A percentile compares a stretch with the other conserved stretches of the same genome.
Evolutionary conservation across 2,113 vertebrate genomes (phyloP).

Genomic region (Microtus richardsoni): DNA sequence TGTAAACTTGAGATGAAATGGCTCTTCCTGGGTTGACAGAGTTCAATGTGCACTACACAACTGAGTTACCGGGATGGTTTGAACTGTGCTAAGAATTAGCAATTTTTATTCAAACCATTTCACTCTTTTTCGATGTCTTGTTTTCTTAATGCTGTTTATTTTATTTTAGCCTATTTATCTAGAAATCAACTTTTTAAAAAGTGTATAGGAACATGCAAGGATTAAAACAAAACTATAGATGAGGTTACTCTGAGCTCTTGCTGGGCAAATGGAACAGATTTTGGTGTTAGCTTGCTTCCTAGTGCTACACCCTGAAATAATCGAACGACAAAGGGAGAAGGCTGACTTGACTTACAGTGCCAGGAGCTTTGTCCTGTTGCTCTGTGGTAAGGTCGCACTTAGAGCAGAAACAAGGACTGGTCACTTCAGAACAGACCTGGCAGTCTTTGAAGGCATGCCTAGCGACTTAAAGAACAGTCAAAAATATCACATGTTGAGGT

Average conservation of each 20-base stretch:
- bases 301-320: neutral
- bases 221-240: neutral
- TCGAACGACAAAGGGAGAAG: neutral
- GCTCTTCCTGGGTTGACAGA: neutral
- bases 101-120: constrained; percentile 19
- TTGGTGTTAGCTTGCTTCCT: neutral
- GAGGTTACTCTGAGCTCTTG: neutral
- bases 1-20: neutral
- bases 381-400: neutral
- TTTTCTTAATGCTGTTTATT: constrained; percentile 1
- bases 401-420: neutral
- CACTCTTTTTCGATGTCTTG: neutral
- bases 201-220: neutral
- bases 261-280: neutral
- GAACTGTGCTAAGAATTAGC: constrained; percentile 26
- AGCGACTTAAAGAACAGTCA: neutral
- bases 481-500: neutral
- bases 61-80: neutral
- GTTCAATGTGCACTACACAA: neutral
- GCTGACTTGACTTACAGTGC: neutral
- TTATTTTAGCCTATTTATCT: neutral
- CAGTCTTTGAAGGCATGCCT: neutral
- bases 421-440: neutral
- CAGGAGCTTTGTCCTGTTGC: neutral
- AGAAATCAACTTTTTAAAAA: constrained; percentile 29